Conservation (phyloP, 2,888 invertebrate species). For the Agonopterix heracliana region DNA sequence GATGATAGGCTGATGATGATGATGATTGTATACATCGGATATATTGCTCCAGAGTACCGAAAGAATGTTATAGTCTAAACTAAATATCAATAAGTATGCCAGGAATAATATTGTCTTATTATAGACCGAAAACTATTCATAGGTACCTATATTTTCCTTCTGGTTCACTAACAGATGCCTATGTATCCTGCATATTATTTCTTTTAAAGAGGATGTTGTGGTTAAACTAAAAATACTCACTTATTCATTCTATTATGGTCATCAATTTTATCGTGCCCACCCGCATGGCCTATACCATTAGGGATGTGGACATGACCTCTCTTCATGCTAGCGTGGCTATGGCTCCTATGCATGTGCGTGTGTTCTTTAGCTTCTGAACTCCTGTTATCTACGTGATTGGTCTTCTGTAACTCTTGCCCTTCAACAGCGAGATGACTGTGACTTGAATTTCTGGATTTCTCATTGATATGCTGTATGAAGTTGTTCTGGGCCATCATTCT, state of each 20-base stretch:
- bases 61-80: too few species aligned
- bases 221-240: constrained; percentile 34
- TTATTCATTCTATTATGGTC: constrained; percentile 50
- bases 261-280: constrained; percentile 49
- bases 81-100: too few species aligned
- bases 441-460: constrained; percentile 52
- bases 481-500: constrained; percentile 67
- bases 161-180: too few species aligned
- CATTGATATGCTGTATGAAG: constrained; percentile 65
- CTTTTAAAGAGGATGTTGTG: too few species aligned
- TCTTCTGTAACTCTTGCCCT: constrained; percentile 36
- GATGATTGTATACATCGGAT: too few species aligned
- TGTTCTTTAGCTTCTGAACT: constrained; percentile 24
- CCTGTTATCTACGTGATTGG: constrained; percentile 19
- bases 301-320: constrained; percentile 49
- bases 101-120: too few species aligned
- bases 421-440: constrained; percentile 61
- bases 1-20: too few species aligned
- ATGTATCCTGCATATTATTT: too few species aligned
- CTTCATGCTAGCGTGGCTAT: constrained; percentile 67
- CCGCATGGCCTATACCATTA: constrained; percentile 54
- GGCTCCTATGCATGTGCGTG: constrained; percentile 59
- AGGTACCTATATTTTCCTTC: too few species aligned
- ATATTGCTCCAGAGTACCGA: too few species aligned
- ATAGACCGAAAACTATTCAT: too few species aligned